phyloP scores from a whole-genome alignment of 1,140 invertebrate genomes.

The Hyposmocoma kahamanoa region DNA sequence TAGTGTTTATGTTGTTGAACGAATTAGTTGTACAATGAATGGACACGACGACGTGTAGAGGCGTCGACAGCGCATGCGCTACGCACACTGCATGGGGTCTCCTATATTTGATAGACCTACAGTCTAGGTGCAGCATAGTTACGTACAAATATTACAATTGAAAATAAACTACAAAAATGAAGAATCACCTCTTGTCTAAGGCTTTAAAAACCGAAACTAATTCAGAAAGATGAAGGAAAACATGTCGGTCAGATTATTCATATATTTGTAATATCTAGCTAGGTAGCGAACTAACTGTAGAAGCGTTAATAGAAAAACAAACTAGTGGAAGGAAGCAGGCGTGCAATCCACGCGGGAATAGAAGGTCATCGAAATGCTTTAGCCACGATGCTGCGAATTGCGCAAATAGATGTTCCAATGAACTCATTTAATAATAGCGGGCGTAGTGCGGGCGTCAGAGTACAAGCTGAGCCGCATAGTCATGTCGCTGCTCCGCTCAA shows the following conservation, averaged over 20 bases:
- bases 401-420: slow-evolving; percentile 73
- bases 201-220: too few relatives aligned
- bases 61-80: slow-evolving; percentile 58
- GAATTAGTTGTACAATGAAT: slow-evolving; percentile 63
- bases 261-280: too few relatives aligned
- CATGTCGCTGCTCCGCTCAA: slow-evolving; percentile 18
- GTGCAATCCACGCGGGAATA: slow-evolving; percentile 8
- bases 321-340: neutral
- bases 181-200: too few relatives aligned
- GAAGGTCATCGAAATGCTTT: slow-evolving; percentile 64
- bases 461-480: slow-evolving; percentile 20
- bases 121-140: too few relatives aligned
- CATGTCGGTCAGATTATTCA: too few relatives aligned
- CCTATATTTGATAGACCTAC: slow-evolving; percentile 20
- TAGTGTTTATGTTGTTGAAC: slow-evolving; percentile 28
- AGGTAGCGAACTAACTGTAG: too few relatives aligned
- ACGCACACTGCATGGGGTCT: slow-evolving; percentile 38
- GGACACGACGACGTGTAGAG: slow-evolving; percentile 49
- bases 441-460: slow-evolving; percentile 60
- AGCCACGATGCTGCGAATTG: slow-evolving; percentile 64
- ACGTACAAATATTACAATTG: too few relatives aligned
- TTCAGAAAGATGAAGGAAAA: too few relatives aligned
- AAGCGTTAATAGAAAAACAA: neutral
- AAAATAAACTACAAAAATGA: too few relatives aligned
- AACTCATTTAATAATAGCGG: slow-evolving; percentile 72